Conservation (phyloP, 2,113 vertebrate species). For the Leucosticte australis region DNA sequence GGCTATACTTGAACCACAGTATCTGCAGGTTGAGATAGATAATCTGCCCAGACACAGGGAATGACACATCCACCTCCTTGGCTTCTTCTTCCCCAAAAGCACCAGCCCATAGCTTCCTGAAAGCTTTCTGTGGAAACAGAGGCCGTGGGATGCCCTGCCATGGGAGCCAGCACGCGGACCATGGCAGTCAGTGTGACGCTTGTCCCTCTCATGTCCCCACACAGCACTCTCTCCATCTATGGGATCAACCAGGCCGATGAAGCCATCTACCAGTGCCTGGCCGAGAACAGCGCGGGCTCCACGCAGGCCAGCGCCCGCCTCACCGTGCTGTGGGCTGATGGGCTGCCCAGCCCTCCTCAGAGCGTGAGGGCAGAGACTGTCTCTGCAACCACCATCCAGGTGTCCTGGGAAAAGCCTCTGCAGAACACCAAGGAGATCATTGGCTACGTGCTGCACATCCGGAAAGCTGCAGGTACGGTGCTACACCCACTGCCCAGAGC, state of each 20-base stretch:
- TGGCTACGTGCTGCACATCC: constrained; percentile 94
- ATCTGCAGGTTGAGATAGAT: not conserved
- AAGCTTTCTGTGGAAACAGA: not conserved
- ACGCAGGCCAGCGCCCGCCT: constrained; percentile 94
- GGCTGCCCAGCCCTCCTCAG: constrained; percentile 87
- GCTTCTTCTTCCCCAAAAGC: not conserved
- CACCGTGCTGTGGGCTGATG: constrained; percentile 92
- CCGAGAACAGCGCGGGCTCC: constrained; percentile 95
- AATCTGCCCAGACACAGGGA: not conserved
- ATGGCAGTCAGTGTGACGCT: not conserved
- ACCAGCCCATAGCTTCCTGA: not conserved
- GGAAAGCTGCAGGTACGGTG: constrained; percentile 83
- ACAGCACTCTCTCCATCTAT: constrained; percentile 90
- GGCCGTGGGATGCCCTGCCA: not conserved
- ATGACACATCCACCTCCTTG: not conserved
- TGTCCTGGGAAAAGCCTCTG: constrained; percentile 90
- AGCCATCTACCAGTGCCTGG: constrained; percentile 98
- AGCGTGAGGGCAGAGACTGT: constrained; percentile 82
- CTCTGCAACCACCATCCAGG: constrained; percentile 88
- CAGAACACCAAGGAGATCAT: constrained; percentile 96
- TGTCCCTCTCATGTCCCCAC: not conserved
- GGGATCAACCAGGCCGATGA: constrained; percentile 91
- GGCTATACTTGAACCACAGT: not conserved
- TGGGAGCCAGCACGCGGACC: not conserved
- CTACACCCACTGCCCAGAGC: not conserved